Evolutionary conservation across 2,888 invertebrate species (phyloP).

Genomic region (Aspidiotus destructor): DNA sequence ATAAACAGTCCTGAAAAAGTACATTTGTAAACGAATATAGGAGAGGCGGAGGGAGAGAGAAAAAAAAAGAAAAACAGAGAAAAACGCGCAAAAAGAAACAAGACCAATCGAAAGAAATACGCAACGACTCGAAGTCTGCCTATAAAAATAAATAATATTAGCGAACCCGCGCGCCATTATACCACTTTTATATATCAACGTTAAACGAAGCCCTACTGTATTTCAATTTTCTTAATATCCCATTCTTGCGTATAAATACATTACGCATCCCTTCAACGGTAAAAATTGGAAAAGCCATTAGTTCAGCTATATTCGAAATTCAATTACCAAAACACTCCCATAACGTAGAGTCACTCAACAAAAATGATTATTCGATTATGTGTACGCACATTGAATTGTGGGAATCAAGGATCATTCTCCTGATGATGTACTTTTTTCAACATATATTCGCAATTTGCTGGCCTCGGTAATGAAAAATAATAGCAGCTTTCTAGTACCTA

Average conservation of each 20-base stretch:
- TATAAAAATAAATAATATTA: constrained; percentile 4
- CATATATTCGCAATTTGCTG: too few relatives aligned
- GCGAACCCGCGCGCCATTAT: neutral
- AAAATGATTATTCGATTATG: constrained; percentile 25
- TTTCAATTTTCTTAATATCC: constrained; percentile 4
- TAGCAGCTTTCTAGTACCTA: too few relatives aligned
- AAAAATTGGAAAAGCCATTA: constrained; percentile 10
- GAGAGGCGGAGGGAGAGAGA: neutral
- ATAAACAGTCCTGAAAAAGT: constrained; percentile 1
- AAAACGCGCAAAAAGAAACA: neutral
- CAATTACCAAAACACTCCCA: constrained; percentile 27
- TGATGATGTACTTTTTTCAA: too few relatives aligned
- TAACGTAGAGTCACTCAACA: constrained; percentile 12
- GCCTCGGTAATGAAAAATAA: neutral
- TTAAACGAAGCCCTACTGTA: constrained; percentile 4
- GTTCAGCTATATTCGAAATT: constrained; percentile 22
- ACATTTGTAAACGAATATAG: neutral
- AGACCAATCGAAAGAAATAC: constrained; percentile 4
- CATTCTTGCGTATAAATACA: neutral
- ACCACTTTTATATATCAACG: constrained; percentile 4
- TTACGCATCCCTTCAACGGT: neutral
- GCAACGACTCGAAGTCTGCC: neutral
- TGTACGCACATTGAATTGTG: neutral
- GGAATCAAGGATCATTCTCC: too few relatives aligned
- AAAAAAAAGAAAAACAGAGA: neutral